Conservation (phyloP, 2,797 vertebrate genomes). For the Aplochiton taeniatus region DNA sequence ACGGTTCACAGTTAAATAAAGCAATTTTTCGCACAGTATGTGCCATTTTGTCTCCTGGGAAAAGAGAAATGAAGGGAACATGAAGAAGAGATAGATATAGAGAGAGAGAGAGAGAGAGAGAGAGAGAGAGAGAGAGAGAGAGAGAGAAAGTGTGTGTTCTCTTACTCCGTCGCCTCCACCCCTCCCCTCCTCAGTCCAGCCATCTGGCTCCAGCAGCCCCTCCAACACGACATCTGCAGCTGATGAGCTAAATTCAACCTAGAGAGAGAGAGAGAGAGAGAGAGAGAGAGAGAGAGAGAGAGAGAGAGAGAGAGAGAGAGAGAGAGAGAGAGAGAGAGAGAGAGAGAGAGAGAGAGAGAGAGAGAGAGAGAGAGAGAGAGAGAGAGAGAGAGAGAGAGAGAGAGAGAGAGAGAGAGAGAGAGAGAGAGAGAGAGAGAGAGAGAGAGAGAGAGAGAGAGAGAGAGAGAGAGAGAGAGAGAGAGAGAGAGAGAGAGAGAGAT, state of each 20-base stretch:
- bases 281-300: neutral
- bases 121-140: neutral
- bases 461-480: neutral
- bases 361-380: no score
- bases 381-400: no score
- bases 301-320: neutral
- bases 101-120: conserved; percentile 12
- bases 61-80: neutral
- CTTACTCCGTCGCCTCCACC: conserved; percentile 10
- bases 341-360: neutral
- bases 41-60: no score
- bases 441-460: neutral
- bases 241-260: conserved; percentile 19
- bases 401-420: neutral
- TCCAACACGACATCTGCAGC: conserved; percentile 24
- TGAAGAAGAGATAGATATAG: neutral
- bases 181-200: conserved; percentile 15
- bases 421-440: neutral
- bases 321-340: neutral
- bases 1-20: no score
- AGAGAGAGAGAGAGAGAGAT: neutral
- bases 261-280: neutral
- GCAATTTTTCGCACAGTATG: no score
- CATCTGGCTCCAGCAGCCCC: conserved; percentile 17
- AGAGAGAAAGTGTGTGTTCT: neutral